phyloP scores from a whole-genome alignment of 2,888 invertebrate species.

The Julus scanicus region DNA sequence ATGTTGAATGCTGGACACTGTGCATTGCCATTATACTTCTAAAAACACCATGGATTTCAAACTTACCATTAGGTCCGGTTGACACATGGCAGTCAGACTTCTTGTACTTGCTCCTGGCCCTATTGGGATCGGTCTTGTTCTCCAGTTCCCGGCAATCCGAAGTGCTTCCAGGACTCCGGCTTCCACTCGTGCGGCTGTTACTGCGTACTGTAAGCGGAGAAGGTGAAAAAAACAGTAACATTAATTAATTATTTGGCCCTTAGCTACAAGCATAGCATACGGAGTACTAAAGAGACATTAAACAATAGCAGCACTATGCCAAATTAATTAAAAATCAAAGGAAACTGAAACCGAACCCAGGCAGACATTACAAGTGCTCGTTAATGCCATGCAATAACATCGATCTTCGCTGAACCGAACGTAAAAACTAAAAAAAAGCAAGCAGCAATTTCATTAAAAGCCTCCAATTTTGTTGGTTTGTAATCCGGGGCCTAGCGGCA shows the following conservation, averaged over 20 bases:
- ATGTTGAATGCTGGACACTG: too few species aligned
- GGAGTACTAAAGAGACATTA: neutral
- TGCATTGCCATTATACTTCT: neutral
- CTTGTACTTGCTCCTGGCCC: conserved; percentile 56
- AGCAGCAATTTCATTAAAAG: conserved; percentile 30
- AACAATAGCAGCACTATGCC: neutral
- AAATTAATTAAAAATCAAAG: neutral
- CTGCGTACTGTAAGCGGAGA: conserved; percentile 52
- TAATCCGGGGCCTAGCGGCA: conserved; percentile 17
- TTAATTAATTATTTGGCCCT: neutral
- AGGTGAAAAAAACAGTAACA: neutral
- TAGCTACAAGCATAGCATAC: neutral
- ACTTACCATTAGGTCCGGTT: conserved; percentile 54
- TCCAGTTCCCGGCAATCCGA: conserved; percentile 54
- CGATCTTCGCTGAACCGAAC: neutral
- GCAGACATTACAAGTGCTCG: neutral
- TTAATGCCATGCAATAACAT: conserved; percentile 14
- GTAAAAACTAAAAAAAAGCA: neutral
- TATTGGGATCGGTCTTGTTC: conserved; percentile 52
- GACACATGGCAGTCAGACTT: conserved; percentile 50
- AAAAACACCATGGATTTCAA: neutral
- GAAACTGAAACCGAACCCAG: conserved; percentile 1
- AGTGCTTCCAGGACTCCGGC: conserved; percentile 55
- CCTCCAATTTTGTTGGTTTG: conserved; percentile 8
- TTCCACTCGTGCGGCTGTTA: conserved; percentile 54